A percentile compares a stretch with the other conserved stretches of the same genome.
Conservation (phyloP, 2,797 vertebrate genomes). For the Hippoglossus hippoglossus region DNA sequence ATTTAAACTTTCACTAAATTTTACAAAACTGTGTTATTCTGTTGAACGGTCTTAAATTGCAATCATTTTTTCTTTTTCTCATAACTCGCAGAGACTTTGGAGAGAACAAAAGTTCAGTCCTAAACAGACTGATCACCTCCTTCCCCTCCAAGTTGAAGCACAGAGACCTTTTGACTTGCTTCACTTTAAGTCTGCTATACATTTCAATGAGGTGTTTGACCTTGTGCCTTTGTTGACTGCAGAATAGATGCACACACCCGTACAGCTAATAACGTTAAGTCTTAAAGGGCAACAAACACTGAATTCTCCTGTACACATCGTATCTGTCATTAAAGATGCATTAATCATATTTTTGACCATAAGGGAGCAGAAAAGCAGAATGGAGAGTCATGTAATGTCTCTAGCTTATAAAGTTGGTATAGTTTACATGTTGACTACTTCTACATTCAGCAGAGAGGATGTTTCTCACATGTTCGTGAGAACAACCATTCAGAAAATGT, state of each 20-base stretch:
- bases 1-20: not conserved
- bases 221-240: conserved; percentile 58
- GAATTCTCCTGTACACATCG: not conserved
- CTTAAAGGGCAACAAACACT: conserved; percentile 31
- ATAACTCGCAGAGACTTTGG: not conserved
- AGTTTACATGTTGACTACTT: no score
- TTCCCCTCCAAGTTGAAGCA: conserved; percentile 31
- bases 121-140: conserved; percentile 4
- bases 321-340: not conserved
- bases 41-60: not conserved
- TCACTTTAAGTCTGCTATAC: conserved; percentile 43
- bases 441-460: no score
- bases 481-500: no score
- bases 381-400: not conserved
- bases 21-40: not conserved
- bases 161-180: conserved; percentile 35
- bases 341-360: not conserved
- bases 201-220: conserved; percentile 58
- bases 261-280: conserved; percentile 47
- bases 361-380: not conserved
- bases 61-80: not conserved
- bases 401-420: no score
- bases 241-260: conserved; percentile 36
- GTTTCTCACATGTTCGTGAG: no score
- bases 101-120: not conserved